Conservation (phyloP, 2,113 vertebrate species). For the Caretta caretta region DNA sequence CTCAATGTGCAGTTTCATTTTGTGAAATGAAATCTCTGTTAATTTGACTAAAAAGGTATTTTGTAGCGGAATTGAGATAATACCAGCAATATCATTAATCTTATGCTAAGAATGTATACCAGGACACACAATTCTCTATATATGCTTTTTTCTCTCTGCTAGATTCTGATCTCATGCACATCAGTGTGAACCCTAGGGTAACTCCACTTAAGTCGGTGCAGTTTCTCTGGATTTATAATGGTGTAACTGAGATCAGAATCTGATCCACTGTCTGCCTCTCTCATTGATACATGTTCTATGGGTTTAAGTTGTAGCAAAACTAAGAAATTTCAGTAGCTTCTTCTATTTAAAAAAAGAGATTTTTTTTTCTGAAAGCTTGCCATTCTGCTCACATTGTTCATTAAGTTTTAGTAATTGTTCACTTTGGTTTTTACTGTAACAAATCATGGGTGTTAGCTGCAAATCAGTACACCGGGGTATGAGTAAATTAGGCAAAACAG, state of each 20-base stretch:
- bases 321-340: neutral
- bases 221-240: neutral
- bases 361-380: neutral
- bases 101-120: neutral
- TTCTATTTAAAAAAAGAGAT: neutral
- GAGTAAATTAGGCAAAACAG: neutral
- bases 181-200: fast-evolving
- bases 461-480: neutral
- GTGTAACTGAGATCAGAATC: neutral
- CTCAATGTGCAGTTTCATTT: conserved; percentile 3
- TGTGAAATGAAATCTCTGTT: neutral
- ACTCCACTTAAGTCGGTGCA: neutral
- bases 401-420: neutral
- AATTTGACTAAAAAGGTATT: neutral
- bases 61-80: neutral
- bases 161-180: fast-evolving
- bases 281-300: neutral
- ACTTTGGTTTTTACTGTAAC: neutral
- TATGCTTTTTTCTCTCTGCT: neutral
- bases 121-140: neutral
- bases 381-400: neutral
- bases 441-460: neutral
- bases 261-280: neutral
- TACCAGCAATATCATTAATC: neutral
- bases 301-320: neutral